Base-by-base conservation (phyloP, 2,797 vertebrate genomes). In the Sebastes goodei region DNA sequence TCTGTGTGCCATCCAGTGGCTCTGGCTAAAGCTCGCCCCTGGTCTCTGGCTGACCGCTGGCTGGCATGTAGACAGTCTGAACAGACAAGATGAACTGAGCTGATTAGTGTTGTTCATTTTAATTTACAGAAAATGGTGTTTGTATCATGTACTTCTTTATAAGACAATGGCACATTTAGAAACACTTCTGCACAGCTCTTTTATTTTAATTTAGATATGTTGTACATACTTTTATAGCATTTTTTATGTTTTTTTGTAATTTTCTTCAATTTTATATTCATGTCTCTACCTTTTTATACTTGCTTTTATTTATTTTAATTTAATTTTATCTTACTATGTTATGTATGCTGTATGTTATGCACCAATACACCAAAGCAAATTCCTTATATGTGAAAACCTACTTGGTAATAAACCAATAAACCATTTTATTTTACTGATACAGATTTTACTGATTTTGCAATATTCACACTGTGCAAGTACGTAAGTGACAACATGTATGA, bases 1-100 rank as follows among this genome's bases (percentile, higher is more conserved):
- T 74, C n/a, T 89, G 46, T 55, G 0, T 29, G 67, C 4, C 25
- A 1, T 1, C 6, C 12, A 55, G 2, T 75, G 80, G 56, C 35
- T 84, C 67, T 71, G 82, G 29, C 75, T 60, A 4, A 2, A 4
- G 42, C 20, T 70, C 63, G 7, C 2, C 0, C 6, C 52, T 7
- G 73, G 52, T 61, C 3, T 88, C 32, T 72, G 76, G 53, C 5
- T 42, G 20, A 20, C 5, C 4, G 4, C 63, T 1, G 79, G 17
- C 1, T 64, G 46, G 25, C 6, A 5, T 25, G 33, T 3, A 8
- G 62, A 32, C 10, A 76, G 80, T 61, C 91, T 93, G 84, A 60
- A 74, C 56, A 35, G 30, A 60, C 4, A 71, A 14, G 33, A 75
- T 33, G 20, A 53, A 59, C 6, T 21, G 1, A 55, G 11, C 2